Conservation (phyloP, 2,888 invertebrate genomes). For the Hedya salicella region DNA sequence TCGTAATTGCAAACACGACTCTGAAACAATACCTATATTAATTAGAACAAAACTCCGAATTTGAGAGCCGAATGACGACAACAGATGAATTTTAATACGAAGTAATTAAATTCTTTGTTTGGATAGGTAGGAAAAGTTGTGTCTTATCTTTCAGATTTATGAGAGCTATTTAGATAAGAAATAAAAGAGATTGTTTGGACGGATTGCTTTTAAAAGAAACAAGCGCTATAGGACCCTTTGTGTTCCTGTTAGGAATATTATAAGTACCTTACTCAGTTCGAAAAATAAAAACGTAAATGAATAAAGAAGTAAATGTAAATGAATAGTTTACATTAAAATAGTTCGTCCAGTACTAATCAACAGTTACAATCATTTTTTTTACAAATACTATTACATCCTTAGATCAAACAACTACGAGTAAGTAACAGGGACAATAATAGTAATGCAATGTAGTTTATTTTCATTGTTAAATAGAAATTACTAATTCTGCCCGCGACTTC, state of each 20-base stretch:
- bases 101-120: constrained; percentile 53
- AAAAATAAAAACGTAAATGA: too few relatives aligned
- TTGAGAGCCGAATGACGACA: constrained; percentile 49
- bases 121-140: constrained; percentile 36
- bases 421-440: too few relatives aligned
- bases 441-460: too few relatives aligned
- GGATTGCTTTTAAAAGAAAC: constrained; percentile 25
- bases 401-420: too few relatives aligned
- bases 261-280: too few relatives aligned
- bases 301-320: too few relatives aligned
- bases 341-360: too few relatives aligned
- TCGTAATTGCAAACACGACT: constrained; percentile 50
- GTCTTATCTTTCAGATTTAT: constrained; percentile 39
- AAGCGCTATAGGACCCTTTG: not conserved
- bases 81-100: constrained; percentile 50
- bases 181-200: constrained; percentile 23
- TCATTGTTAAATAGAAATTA: too few relatives aligned
- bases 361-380: too few relatives aligned
- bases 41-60: constrained; percentile 55
- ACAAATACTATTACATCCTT: too few relatives aligned
- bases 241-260: not conserved
- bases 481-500: too few relatives aligned
- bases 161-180: constrained; percentile 36
- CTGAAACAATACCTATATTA: constrained; percentile 46
- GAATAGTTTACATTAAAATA: too few relatives aligned